phyloP scores from a whole-genome alignment of 2,113 vertebrate genomes.

The Taxidea taxus region DNA sequence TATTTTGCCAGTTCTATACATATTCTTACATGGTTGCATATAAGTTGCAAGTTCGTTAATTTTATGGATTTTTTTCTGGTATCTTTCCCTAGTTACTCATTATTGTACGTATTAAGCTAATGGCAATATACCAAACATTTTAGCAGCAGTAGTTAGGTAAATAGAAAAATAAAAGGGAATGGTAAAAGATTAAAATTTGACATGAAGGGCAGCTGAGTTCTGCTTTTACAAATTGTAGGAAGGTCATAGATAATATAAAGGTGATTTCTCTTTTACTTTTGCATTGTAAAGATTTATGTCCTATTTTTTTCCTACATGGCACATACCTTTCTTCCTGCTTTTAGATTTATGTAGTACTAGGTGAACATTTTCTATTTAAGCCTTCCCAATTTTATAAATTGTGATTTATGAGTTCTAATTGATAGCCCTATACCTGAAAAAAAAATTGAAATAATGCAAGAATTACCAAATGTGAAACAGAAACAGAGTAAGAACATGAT shows the following conservation, averaged over 20 bases:
- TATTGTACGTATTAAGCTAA: background rate
- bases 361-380: background rate
- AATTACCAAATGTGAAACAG: background rate
- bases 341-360: background rate
- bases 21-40: background rate
- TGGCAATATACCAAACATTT: background rate
- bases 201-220: background rate
- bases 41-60: background rate
- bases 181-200: background rate
- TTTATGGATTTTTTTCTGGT: background rate
- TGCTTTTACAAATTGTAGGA: background rate
- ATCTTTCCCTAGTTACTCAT: background rate
- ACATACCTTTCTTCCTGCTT: background rate
- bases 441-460: background rate
- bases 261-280: background rate
- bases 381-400: slow-evolving; percentile 9
- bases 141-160: background rate
- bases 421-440: background rate
- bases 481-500: background rate
- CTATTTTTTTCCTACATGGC: background rate
- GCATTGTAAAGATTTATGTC: slow-evolving; percentile 6
- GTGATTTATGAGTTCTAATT: background rate
- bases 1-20: background rate
- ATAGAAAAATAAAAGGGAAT: background rate
- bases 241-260: background rate